phyloP scores from a whole-genome alignment of 2,888 invertebrate species.

The Boloria euphrosyne region DNA sequence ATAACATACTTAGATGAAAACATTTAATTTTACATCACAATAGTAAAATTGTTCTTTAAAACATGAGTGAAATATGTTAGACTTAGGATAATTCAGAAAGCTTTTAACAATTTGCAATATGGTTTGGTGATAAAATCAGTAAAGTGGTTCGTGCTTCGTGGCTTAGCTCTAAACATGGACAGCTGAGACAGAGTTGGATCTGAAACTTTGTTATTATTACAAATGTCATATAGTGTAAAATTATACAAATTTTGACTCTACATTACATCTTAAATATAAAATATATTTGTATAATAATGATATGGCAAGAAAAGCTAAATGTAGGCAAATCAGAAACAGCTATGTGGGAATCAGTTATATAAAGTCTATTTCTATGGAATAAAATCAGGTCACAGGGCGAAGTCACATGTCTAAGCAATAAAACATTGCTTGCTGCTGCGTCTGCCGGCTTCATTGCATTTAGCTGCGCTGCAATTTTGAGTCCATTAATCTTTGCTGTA shows the following conservation, averaged over 20 bases:
- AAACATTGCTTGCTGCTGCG: constrained; percentile 60
- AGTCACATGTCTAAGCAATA: constrained; percentile 60
- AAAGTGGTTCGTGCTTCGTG: constrained; percentile 9
- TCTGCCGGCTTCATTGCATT: constrained; percentile 70
- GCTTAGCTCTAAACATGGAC: background rate
- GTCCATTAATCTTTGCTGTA: constrained; percentile 76
- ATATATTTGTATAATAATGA: background rate
- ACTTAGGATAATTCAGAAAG: background rate
- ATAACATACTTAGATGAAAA: too few relatives aligned
- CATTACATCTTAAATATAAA: background rate
- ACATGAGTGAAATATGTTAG: too few relatives aligned
- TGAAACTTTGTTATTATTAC: too few relatives aligned
- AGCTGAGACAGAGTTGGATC: background rate
- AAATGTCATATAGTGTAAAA: too few relatives aligned
- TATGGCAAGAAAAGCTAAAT: background rate
- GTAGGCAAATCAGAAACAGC: constrained; percentile 3
- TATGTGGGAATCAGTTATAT: constrained; percentile 44
- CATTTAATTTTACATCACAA: too few relatives aligned
- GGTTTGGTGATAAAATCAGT: constrained; percentile 19
- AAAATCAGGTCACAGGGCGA: constrained; percentile 45
- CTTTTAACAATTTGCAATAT: background rate
- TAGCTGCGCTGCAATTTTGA: constrained; percentile 75
- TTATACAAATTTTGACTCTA: too few relatives aligned
- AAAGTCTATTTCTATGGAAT: constrained; percentile 57
- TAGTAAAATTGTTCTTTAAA: too few relatives aligned